Conservation (phyloP, 2,797 vertebrate species). For the Falco peregrinus region DNA sequence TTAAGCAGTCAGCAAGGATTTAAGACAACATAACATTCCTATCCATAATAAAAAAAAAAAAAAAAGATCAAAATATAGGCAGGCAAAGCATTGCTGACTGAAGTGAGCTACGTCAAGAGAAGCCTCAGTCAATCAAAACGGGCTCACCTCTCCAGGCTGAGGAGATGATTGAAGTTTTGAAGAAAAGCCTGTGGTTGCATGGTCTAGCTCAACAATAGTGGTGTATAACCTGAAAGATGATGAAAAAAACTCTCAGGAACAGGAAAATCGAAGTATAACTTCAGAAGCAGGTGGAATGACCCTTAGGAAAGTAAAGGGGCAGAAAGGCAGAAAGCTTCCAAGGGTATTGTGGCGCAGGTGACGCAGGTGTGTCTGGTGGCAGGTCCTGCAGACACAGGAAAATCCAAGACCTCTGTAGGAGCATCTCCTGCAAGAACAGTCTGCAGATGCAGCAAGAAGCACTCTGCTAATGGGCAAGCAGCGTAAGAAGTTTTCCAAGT, state of each 20-base stretch:
- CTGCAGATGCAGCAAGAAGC: neutral
- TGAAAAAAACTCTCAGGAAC: neutral
- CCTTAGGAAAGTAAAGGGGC: neutral
- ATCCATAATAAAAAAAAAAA: neutral
- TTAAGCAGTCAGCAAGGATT: constrained; percentile 65
- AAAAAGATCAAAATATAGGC: neutral
- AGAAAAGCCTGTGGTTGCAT: neutral
- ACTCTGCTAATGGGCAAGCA: neutral
- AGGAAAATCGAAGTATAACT: neutral
- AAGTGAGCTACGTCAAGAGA: neutral
- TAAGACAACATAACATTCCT: constrained; percentile 47
- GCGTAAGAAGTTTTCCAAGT: neutral
- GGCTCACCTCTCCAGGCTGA: neutral
- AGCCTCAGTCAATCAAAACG: neutral
- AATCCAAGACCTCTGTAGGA: fast-evolving
- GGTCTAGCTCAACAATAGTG: neutral
- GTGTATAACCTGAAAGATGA: fast-evolving
- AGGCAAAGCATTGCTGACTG: neutral
- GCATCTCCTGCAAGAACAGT: neutral
- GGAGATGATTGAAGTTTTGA: neutral
- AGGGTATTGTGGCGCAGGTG: neutral
- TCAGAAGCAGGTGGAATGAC: neutral
- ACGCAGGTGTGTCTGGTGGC: neutral
- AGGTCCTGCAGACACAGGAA: neutral
- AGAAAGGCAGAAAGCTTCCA: neutral